Percentiles rank a stretch among this genome's conserved stretches.
Conservation (phyloP, 1,140 invertebrate genomes). For the Drosophila melanica region DNA sequence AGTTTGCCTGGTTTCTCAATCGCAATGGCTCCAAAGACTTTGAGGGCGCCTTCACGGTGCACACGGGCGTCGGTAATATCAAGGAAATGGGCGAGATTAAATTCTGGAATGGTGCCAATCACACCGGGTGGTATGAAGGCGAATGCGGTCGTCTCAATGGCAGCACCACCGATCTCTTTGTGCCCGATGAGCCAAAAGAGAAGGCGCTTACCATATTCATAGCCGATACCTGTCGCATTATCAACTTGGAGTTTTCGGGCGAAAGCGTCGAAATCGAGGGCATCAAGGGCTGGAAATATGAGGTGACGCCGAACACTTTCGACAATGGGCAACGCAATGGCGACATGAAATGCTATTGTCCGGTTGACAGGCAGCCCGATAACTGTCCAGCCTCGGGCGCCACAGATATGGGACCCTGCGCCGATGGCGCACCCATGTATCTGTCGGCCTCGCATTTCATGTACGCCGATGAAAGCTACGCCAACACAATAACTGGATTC, state of each 20-base stretch:
- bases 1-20: conserved; percentile 92
- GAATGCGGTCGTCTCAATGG: conserved; percentile 88
- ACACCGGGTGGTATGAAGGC: conserved; percentile 86
- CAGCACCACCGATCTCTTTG: conserved; percentile 91
- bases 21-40: conserved; percentile 89
- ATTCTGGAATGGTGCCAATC: conserved; percentile 87
- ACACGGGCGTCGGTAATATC: conserved; percentile 88
- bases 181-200: conserved; percentile 86
- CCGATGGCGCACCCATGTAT: conserved; percentile 90
- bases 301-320: conserved; percentile 86
- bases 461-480: conserved; percentile 89
- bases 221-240: conserved; percentile 88
- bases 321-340: conserved; percentile 88
- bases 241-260: conserved; percentile 84
- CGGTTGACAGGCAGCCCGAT: conserved; percentile 63
- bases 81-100: conserved; percentile 87
- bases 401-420: conserved; percentile 88
- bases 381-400: conserved; percentile 85
- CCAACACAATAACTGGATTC: conserved; percentile 88
- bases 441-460: conserved; percentile 94
- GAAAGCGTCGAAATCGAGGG: conserved; percentile 82
- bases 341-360: conserved; percentile 86
- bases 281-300: conserved; percentile 86
- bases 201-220: conserved; percentile 87
- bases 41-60: conserved; percentile 90